Percentiles rank a stretch among this genome's conserved stretches.
Evolutionary conservation across 2,113 vertebrate genomes (phyloP).

Genomic region (Tichodroma muraria): DNA sequence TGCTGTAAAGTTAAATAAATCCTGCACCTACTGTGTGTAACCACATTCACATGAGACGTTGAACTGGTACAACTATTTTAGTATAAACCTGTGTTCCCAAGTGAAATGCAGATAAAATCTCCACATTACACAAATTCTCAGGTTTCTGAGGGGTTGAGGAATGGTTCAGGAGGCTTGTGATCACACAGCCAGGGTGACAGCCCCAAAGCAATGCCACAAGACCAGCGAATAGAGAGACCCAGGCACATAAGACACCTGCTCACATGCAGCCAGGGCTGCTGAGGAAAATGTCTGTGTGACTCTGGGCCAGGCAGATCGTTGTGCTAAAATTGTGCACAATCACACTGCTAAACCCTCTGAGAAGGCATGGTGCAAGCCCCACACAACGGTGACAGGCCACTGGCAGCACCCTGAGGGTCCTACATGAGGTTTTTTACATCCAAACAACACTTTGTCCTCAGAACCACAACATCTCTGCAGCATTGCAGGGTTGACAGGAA

Average conservation of each 20-base stretch:
- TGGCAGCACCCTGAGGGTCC: not conserved
- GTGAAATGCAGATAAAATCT: not conserved
- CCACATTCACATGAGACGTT: fast-evolving
- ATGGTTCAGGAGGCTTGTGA: not conserved
- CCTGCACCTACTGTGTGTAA: not conserved
- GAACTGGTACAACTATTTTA: not conserved
- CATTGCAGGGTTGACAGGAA: not conserved
- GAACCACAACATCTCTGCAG: not conserved
- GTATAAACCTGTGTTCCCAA: not conserved
- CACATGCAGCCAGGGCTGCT: not conserved
- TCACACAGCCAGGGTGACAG: not conserved
- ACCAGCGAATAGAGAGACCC: not conserved
- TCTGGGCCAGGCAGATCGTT: not conserved
- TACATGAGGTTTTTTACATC: not conserved
- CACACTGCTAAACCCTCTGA: not conserved
- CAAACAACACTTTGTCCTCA: not conserved
- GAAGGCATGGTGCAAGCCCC: not conserved
- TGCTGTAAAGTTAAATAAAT: not conserved
- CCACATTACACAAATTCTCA: not conserved
- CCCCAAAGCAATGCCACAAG: not conserved
- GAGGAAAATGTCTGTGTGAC: not conserved
- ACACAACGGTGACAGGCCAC: not conserved
- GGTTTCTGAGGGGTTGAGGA: not conserved
- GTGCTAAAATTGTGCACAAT: too few species aligned
- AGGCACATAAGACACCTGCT: not conserved